A percentile compares a stretch with the other conserved stretches of the same genome.
Conservation (phyloP, 2,888 invertebrate species). For the Tenthredo distinguenda region DNA sequence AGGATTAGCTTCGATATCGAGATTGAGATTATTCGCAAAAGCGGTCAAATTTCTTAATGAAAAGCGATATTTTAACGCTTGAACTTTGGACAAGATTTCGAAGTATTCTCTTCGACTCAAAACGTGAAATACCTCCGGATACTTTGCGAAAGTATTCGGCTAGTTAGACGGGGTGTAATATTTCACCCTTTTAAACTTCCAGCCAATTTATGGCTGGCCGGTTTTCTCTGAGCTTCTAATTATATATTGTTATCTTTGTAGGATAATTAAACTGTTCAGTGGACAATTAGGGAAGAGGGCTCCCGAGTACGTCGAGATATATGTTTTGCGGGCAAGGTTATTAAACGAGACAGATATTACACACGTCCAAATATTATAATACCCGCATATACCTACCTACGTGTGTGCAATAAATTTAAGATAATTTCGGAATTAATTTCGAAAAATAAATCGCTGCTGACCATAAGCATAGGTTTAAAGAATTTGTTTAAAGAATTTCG, state of each 20-base stretch:
- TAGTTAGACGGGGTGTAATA: not conserved
- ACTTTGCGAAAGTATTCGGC: not conserved
- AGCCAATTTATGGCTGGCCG: not conserved
- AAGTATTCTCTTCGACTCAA: not conserved
- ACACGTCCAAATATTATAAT: not conserved
- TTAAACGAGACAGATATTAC: not conserved
- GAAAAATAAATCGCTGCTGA: not conserved
- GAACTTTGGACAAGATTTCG: not conserved
- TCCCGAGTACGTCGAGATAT: not conserved
- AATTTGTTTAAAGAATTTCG: not conserved
- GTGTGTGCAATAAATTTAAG: not conserved
- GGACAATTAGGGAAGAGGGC: not conserved
- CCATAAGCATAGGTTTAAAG: not conserved
- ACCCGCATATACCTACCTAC: not conserved
- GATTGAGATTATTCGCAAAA: not conserved
- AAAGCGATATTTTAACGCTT: not conserved
- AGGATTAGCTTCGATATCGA: not conserved
- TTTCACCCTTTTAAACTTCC: not conserved
- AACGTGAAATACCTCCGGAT: not conserved
- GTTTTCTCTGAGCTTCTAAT: slow-evolving; percentile 7
- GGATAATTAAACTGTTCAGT: slow-evolving; percentile 9
- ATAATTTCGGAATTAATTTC: not conserved
- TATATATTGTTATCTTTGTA: not conserved
- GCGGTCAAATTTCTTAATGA: not conserved
- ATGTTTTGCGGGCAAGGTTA: not conserved